Evolutionary conservation across 2,888 invertebrate genomes (phyloP).

Genomic region (Archips xylosteana): DNA sequence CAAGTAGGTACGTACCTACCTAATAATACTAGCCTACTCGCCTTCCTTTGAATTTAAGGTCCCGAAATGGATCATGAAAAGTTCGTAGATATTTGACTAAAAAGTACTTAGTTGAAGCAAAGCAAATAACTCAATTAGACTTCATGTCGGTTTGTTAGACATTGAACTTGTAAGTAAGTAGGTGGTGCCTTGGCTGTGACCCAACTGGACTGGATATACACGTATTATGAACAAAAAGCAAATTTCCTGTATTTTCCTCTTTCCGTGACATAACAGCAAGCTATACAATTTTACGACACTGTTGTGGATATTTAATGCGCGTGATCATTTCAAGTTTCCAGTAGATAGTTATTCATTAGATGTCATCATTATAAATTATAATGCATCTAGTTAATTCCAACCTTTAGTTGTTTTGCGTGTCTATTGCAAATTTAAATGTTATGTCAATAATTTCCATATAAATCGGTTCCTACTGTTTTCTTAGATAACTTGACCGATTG

Average conservation of each 20-base stretch:
- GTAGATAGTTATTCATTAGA: slow-evolving; percentile 11
- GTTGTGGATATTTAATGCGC: not conserved
- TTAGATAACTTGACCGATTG: slow-evolving; percentile 7
- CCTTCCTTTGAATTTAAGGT: not conserved
- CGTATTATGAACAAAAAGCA: slow-evolving; percentile 35
- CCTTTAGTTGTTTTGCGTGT: slow-evolving; percentile 19
- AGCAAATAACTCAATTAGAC: slow-evolving; percentile 5
- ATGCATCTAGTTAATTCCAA: slow-evolving; percentile 12
- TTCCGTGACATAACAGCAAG: slow-evolving; percentile 31
- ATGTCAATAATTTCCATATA: slow-evolving; percentile 18
- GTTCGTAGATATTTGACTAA: not conserved
- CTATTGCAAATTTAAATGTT: slow-evolving; percentile 37
- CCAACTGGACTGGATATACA: slow-evolving; percentile 35
- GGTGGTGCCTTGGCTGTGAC: slow-evolving; percentile 33
- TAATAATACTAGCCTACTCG: too few relatives aligned
- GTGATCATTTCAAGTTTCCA: slow-evolving; percentile 14
- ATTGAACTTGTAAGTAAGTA: slow-evolving; percentile 39
- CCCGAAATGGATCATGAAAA: not conserved
- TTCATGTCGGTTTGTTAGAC: slow-evolving; percentile 23
- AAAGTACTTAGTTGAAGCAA: not conserved
- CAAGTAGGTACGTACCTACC: too few relatives aligned
- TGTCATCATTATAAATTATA: slow-evolving; percentile 12
- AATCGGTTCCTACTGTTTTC: slow-evolving; percentile 11
- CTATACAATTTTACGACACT: not conserved
- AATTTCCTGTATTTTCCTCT: slow-evolving; percentile 22